phyloP scores from a whole-genome alignment of 92 coral and sea anemone species.

The Meandrina meandrites region DNA sequence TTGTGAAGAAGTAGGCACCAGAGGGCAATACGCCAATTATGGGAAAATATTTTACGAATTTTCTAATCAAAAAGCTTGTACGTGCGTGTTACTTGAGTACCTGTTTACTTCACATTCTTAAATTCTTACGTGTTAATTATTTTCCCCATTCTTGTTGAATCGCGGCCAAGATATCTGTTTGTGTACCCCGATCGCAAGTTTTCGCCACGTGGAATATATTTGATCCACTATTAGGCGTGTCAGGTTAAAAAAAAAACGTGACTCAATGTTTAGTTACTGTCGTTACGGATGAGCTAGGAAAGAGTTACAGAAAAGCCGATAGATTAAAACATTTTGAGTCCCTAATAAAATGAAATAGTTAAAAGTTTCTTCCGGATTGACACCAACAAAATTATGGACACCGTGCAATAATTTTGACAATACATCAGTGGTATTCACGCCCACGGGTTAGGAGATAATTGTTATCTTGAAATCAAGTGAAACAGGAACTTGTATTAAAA shows the following conservation, averaged over 20 bases:
- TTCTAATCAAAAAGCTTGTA: neutral
- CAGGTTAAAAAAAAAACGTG: neutral
- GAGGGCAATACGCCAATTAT: slow-evolving; percentile 3
- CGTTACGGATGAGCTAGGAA: neutral
- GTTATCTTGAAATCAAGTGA: neutral
- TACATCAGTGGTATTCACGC: neutral
- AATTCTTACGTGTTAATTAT: slow-evolving; percentile 7
- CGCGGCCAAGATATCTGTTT: slow-evolving; percentile 3
- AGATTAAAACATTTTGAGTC: neutral
- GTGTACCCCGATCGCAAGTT: neutral
- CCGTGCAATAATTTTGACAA: neutral
- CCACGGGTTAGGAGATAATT: neutral
- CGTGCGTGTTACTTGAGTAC: slow-evolving; percentile 25
- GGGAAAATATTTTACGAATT: slow-evolving; percentile 28
- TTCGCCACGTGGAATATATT: slow-evolving; percentile 25
- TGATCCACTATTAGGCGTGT: neutral
- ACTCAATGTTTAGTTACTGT: neutral
- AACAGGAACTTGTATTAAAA: neutral
- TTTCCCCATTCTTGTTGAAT: slow-evolving; percentile 10
- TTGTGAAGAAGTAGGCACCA: neutral
- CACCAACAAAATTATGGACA: neutral
- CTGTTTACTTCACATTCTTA: slow-evolving; percentile 7
- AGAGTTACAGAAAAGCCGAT: neutral
- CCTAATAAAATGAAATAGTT: neutral
- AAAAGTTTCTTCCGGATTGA: neutral